phyloP scores from a whole-genome alignment of 2,797 vertebrate genomes.

The Urocyon cinereoargenteus region DNA sequence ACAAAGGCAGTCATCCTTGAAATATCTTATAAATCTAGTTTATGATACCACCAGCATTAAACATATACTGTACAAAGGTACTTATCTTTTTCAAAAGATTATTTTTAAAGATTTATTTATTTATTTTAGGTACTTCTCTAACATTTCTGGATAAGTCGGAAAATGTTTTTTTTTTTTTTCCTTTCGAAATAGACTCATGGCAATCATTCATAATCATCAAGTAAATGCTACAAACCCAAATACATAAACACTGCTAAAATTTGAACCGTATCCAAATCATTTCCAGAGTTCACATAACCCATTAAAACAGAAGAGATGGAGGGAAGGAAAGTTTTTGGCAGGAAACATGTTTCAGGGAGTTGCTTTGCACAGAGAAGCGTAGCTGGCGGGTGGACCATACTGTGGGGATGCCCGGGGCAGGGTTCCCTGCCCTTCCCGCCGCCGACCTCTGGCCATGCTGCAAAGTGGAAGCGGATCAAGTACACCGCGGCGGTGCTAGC shows the following conservation, averaged over 20 bases:
- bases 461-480: not conserved
- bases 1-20: not conserved
- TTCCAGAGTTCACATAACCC: constrained; percentile 25
- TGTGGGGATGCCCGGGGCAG: not conserved
- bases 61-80: constrained; percentile 73
- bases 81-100: too few relatives aligned
- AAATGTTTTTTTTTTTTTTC: constrained; percentile 70
- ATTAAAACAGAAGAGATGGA: constrained; percentile 6
- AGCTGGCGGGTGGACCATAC: not conserved
- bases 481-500: not conserved
- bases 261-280: constrained; percentile 82
- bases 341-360: not conserved
- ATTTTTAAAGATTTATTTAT: too few relatives aligned
- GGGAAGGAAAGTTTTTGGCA: constrained; percentile 50
- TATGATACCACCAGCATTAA: constrained; percentile 81
- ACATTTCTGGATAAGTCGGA: constrained; percentile 88
- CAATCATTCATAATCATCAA: constrained; percentile 81
- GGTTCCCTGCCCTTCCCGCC: not conserved
- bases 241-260: not conserved
- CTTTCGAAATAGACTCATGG: constrained; percentile 85
- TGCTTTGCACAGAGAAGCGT: not conserved
- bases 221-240: constrained; percentile 59
- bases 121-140: constrained; percentile 74
- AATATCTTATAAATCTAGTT: constrained; percentile 90
- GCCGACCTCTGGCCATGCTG: not conserved